Evolutionary conservation across 2,113 vertebrate genomes (phyloP).

Genomic region (Bubalus kerabau): DNA sequence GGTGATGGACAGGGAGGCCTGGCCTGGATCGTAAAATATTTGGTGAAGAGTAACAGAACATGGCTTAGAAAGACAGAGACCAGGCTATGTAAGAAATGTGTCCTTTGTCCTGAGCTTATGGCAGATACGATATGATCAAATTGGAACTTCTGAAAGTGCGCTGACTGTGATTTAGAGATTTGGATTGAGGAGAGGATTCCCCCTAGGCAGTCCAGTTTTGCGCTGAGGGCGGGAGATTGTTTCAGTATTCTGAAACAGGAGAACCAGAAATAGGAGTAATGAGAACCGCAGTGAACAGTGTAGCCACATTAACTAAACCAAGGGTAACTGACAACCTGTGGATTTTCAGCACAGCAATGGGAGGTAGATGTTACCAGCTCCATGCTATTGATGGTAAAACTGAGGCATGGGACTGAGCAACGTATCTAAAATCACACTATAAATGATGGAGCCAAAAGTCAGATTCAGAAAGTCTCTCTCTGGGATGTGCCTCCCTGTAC

Average conservation of each 20-base stretch:
- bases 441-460: neutral
- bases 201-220: neutral
- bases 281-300: neutral
- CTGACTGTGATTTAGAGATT: neutral
- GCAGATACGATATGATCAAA: neutral
- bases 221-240: neutral
- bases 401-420: neutral
- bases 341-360: neutral
- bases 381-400: neutral
- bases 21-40: neutral
- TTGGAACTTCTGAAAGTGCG: neutral
- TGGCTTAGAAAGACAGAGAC: neutral
- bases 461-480: neutral
- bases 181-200: neutral
- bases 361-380: neutral
- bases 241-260: neutral
- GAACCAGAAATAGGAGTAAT: neutral
- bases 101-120: neutral
- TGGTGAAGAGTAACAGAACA: neutral
- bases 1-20: no score
- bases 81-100: neutral
- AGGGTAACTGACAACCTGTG: neutral
- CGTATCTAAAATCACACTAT: neutral
- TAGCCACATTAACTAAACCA: neutral
- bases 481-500: neutral